Percentiles rank a stretch among this genome's conserved stretches.
These are phyloP conservation scores for Todus mexicanus DNA, from an alignment of 2,797 vertebrate species.

Conservation along the genomic window DNA sequence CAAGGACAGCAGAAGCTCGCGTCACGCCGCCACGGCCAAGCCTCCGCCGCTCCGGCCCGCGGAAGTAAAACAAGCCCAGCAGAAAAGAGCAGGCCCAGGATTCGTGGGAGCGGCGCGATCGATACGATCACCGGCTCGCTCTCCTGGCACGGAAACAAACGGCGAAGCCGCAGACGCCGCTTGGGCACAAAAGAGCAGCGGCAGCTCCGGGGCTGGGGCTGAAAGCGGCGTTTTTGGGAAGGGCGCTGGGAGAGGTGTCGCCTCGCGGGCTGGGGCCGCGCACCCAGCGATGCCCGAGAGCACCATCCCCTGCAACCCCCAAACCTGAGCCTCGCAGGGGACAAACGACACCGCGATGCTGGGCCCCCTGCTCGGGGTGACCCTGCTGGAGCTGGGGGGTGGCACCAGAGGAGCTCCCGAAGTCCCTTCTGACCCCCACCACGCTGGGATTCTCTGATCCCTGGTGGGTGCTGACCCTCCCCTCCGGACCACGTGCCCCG, in stretches of 20 bases:
- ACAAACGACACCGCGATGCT: too few relatives aligned
- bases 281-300: background rate
- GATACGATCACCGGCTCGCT: background rate
- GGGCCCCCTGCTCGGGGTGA: too few relatives aligned
- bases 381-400: too few relatives aligned
- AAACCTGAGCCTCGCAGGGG: background rate
- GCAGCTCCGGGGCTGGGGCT: background rate
- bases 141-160: background rate
- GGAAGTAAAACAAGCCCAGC: background rate
- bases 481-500: background rate
- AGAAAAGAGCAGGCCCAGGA: background rate
- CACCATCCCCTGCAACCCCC: background rate
- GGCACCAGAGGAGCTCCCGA: too few relatives aligned
- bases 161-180: background rate
- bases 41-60: accelerated
- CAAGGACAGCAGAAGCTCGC: background rate
- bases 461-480: too few relatives aligned
- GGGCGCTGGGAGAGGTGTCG: background rate
- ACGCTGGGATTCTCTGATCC: too few relatives aligned
- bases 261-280: background rate
- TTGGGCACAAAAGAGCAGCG: background rate
- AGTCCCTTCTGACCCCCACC: too few relatives aligned
- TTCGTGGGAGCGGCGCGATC: background rate
- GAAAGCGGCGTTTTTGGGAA: background rate
- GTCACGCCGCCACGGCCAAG: background rate